Evolutionary conservation across 2,113 vertebrate species (phyloP).

Genomic region (Pseudorasbora parva): DNA sequence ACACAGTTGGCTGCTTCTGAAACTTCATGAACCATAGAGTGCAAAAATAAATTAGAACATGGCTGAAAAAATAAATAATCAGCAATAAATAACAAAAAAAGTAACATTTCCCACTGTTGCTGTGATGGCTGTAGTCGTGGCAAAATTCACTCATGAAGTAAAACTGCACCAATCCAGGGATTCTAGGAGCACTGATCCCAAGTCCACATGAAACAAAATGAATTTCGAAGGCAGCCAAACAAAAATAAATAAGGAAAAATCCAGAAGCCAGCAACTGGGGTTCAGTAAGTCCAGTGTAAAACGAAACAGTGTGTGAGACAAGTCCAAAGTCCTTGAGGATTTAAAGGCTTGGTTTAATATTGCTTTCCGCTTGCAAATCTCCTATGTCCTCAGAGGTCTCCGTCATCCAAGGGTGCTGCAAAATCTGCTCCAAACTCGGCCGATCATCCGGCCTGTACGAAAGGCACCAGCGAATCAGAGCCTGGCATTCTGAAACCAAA

Average conservation of each 20-base stretch:
- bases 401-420: slow-evolving; percentile 85
- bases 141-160: background rate
- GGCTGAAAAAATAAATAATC: slow-evolving; percentile 54
- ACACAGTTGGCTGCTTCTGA: slow-evolving; percentile 34
- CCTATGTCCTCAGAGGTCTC: slow-evolving; percentile 54
- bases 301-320: slow-evolving; percentile 35
- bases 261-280: slow-evolving; percentile 41
- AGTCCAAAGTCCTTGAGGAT: slow-evolving; percentile 17
- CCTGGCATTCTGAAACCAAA: slow-evolving; percentile 77
- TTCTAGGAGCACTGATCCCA: background rate
- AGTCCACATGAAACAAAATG: background rate
- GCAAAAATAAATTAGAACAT: slow-evolving; percentile 38
- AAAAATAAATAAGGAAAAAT: slow-evolving; percentile 39
- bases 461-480: slow-evolving; percentile 83
- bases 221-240: background rate
- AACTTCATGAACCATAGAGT: slow-evolving; percentile 41
- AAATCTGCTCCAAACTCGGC: slow-evolving; percentile 81
- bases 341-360: slow-evolving; percentile 60
- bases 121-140: background rate
- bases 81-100: slow-evolving; percentile 56
- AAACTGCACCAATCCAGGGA: slow-evolving; percentile 34
- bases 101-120: background rate
- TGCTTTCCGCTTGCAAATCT: slow-evolving; percentile 57
- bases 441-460: slow-evolving; percentile 76
- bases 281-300: slow-evolving; percentile 48